phyloP scores from a whole-genome alignment of 1,140 invertebrate genomes.

The Hypothenemus hampei region DNA sequence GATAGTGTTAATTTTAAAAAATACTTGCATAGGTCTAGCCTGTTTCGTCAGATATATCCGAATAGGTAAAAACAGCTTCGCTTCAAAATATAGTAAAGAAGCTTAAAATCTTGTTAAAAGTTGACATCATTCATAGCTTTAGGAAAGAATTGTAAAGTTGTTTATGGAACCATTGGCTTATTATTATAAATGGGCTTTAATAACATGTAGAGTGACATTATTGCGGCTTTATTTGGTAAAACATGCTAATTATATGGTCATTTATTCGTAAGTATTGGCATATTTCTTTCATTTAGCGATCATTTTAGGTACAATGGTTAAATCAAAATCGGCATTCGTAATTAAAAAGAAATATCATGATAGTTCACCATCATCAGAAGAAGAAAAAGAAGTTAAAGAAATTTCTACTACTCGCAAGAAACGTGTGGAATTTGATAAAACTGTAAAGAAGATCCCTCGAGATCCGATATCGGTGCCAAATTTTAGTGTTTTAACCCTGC shows the following conservation, averaged over 20 bases:
- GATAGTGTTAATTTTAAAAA: not conserved
- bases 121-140: no score
- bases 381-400: conserved; percentile 25
- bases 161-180: no score
- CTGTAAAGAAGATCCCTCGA: conserved; percentile 52
- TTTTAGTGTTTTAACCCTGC: conserved; percentile 59
- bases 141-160: no score
- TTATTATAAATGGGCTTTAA: no score
- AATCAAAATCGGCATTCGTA: conserved; percentile 58
- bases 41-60: conserved; percentile 19
- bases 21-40: conserved; percentile 12
- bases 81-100: no score
- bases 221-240: no score
- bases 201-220: no score
- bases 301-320: conserved; percentile 49
- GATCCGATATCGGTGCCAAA: conserved; percentile 74
- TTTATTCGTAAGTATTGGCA: no score
- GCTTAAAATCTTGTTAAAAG: no score
- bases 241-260: no score
- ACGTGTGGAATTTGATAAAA: conserved; percentile 42
- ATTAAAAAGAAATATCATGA: conserved; percentile 49
- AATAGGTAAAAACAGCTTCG: conserved; percentile 21
- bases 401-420: conserved; percentile 37
- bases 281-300: not conserved
- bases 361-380: conserved; percentile 29